Evolutionary conservation across 2,888 invertebrate species (phyloP).

Genomic region (Rhodophaea formosa): DNA sequence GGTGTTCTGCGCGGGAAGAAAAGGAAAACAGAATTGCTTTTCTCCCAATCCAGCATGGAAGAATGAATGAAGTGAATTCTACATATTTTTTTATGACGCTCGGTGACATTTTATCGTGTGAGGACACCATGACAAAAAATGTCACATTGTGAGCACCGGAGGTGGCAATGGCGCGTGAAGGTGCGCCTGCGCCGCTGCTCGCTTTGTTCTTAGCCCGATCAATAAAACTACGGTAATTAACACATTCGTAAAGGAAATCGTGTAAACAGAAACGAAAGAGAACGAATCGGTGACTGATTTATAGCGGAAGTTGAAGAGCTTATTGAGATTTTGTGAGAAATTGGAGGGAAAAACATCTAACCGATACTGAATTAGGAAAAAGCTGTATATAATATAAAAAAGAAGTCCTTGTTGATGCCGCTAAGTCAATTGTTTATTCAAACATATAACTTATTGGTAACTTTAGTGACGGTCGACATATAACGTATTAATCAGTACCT

Average conservation of each 20-base stretch:
- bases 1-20: too few species aligned
- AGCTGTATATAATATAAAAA: too few species aligned
- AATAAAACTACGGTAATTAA: constrained; percentile 16
- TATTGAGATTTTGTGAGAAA: background rate
- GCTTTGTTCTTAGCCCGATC: constrained; percentile 20
- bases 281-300: constrained; percentile 9
- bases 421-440: too few species aligned
- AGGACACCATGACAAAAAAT: constrained; percentile 34
- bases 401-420: too few species aligned
- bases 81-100: constrained; percentile 32
- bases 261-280: background rate
- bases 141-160: constrained; percentile 31
- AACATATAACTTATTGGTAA: too few species aligned
- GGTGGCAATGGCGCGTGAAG: constrained; percentile 32
- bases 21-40: too few species aligned
- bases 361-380: background rate
- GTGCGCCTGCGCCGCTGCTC: constrained; percentile 34
- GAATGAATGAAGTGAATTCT: background rate
- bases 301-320: background rate
- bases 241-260: constrained; percentile 3
- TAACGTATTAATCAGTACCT: too few species aligned
- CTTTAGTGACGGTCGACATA: too few species aligned
- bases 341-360: background rate
- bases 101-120: constrained; percentile 37
- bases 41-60: too few species aligned